Conservation (phyloP, 53 echinoderm and acorn worm species). For the Mesocentrotus franciscanus region DNA sequence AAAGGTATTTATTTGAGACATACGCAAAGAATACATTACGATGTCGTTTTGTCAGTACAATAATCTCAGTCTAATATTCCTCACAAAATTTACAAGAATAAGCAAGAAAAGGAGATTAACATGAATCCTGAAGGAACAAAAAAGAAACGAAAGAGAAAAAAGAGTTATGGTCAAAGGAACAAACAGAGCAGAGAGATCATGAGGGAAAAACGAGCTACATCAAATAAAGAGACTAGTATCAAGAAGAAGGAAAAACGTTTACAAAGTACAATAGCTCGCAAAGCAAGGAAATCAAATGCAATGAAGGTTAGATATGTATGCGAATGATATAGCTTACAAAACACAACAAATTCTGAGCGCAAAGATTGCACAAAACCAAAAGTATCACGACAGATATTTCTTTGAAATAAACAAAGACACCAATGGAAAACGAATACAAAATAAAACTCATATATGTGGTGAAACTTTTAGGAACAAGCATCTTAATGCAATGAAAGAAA, state of each 20-base stretch:
- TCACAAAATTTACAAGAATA: no score
- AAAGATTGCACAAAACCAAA: no score
- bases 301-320: not conserved
- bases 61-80: no score
- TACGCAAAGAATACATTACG: no score
- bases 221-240: not conserved
- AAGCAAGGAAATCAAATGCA: not conserved
- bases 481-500: not conserved
- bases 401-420: no score
- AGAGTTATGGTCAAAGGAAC: not conserved
- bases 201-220: not conserved
- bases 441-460: not conserved
- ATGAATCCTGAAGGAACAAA: not conserved
- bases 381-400: no score
- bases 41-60: no score
- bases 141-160: not conserved
- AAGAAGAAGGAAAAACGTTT: not conserved
- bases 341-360: not conserved
- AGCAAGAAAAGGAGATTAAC: no score
- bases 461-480: not conserved
- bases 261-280: not conserved
- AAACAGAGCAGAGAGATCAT: not conserved
- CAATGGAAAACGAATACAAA: not conserved
- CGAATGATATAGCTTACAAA: not conserved
- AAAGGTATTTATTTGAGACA: no score